Evolutionary conservation across 2,888 invertebrate species (phyloP), one percentile per base, ranked within the genome.

Genomic region (Tribolium freemani): DNA sequence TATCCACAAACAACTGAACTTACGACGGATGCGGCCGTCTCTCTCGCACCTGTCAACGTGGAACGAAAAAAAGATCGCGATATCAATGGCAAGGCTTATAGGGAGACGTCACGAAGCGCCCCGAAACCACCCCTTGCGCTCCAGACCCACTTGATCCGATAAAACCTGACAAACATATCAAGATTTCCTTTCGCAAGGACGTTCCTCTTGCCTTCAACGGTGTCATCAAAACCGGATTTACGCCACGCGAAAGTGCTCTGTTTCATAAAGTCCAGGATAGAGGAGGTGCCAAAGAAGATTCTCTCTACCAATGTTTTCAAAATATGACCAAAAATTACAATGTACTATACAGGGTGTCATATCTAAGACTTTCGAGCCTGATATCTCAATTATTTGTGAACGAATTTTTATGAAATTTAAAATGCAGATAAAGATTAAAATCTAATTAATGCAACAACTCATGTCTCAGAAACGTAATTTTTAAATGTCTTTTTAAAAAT

Each of bases 131-230:
- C 45, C 45, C 60, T 48, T 48, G 46, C 64, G 64, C 69, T 67
- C 72, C 68, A 69, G 75, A 79, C 83, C 82, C 82, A 82, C 83
- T 83, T 84, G 84, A 84, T 84, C 84, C 84, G 81, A 84, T 84
- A 84, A 84, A 84, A 83, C 84, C 84, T 84, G 84, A 84, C 84
- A 83, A 84, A 84, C 84, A 83, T 84, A 84, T 84, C 84, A 84
- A 84, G 84, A 83, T 84, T 83, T 82, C 77, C 80, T 76, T n/a
- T 75, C 75, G 75, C 69, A 57, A 74, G 76, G 75, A 76, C 78
- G 78, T 77, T 45, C 68, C 70, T 63, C 45, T 53, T 68, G 63
- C 70, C 74, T 71, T 68, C 76, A 73, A 72, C 75, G 67, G 71
- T 77, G 75, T 76, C 75, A 75, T 74, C 75, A 72, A 77, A 77